Evolutionary conservation across 2,113 vertebrate species (phyloP).

Genomic region (Petromus typicus): DNA sequence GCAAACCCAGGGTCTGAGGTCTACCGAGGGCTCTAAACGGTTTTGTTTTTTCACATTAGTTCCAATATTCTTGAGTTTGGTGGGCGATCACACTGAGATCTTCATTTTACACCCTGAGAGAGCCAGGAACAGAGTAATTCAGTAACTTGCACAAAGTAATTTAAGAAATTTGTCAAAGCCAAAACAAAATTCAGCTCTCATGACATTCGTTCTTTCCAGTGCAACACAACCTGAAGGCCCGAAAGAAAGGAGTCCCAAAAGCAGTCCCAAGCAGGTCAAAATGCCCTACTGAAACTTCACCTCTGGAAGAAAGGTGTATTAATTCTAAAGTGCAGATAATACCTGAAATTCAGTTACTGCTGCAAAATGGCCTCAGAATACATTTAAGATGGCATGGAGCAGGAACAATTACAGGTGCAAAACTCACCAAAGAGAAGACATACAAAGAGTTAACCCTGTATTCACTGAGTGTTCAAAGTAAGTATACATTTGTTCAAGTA

Average conservation of each 20-base stretch:
- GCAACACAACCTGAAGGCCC: neutral
- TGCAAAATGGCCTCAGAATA: neutral
- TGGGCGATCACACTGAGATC: neutral
- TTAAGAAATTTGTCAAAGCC: neutral
- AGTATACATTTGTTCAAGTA: neutral
- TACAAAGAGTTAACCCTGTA: neutral
- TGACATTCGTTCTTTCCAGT: neutral
- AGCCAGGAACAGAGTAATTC: neutral
- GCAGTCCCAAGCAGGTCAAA: neutral
- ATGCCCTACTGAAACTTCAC: neutral
- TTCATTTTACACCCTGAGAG: conserved; percentile 32
- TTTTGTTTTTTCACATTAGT: neutral
- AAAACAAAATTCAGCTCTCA: neutral
- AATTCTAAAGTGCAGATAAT: neutral
- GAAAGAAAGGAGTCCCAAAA: neutral
- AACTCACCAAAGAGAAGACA: conserved; percentile 39
- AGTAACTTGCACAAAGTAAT: conserved; percentile 16
- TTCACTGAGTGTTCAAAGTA: neutral
- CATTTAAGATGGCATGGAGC: neutral
- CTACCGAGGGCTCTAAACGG: neutral
- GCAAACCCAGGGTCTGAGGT: neutral
- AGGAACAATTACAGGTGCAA: neutral
- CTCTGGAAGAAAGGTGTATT: neutral
- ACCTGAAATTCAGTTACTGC: conserved; percentile 33
- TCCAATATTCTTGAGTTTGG: neutral